phyloP scores from a whole-genome alignment of 1,140 invertebrate species.

The Sitobion miscanthi region DNA sequence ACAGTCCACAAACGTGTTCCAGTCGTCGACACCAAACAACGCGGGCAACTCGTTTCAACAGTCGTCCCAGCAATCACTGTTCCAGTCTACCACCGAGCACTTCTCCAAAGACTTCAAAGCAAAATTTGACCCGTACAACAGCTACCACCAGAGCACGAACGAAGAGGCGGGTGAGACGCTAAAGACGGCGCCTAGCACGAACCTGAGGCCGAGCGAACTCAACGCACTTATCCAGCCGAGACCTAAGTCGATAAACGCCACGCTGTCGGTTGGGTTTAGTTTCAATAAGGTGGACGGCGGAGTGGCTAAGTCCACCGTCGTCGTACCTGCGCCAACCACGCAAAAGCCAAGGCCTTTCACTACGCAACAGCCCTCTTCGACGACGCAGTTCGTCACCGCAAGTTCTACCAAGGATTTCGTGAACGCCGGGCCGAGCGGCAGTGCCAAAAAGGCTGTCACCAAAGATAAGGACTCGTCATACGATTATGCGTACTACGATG shows the following conservation, averaged over 20 bases:
- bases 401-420: background rate
- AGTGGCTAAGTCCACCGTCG: conserved; percentile 27
- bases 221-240: conserved; percentile 59
- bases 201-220: conserved; percentile 60
- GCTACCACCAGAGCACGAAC: conserved; percentile 53
- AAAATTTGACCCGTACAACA: conserved; percentile 58
- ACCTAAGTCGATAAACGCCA: conserved; percentile 59
- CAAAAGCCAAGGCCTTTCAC: conserved; percentile 55
- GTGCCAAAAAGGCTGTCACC: conserved; percentile 45
- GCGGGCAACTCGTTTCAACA: background rate
- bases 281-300: conserved; percentile 56
- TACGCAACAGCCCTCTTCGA: background rate
- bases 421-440: background rate
- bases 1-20: conserved; percentile 58
- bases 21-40: conserved; percentile 29
- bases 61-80: conserved; percentile 38
- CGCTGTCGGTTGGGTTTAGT: conserved; percentile 59
- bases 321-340: conserved; percentile 53
- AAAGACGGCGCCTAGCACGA: conserved; percentile 60
- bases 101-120: conserved; percentile 56
- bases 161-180: conserved; percentile 60
- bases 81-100: conserved; percentile 44
- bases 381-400: conserved; percentile 8
- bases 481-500: conserved; percentile 61
- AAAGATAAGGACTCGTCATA: conserved; percentile 59